Base-by-base conservation (phyloP, 2,797 vertebrate species). In the Gallinago stenura region DNA sequence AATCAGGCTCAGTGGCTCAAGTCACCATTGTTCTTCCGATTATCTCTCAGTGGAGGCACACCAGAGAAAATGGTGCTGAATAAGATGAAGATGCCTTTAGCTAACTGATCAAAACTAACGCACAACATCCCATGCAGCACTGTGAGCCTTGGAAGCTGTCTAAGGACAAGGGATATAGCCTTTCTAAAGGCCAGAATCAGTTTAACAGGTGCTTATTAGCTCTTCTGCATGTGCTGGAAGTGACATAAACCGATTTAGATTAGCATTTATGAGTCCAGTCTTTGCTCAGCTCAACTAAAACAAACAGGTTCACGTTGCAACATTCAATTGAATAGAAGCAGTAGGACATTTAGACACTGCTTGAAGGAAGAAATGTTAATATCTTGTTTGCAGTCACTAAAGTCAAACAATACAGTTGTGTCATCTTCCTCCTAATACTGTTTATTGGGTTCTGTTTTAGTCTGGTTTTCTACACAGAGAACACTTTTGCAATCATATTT, bases 321-420 rank as follows among this genome's bases (percentile, higher is more conserved):
- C 30, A 50, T 46, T 84, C 46, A 71, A 54, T 45, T 73, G 15
- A 95, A 91, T 39, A 86, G 84, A 93, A 83, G 35, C 30, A 90
- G 58, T 39, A 75, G 45, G 51, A 89, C 39, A 46, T 81, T 33
- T 33, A 76, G 78, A 83, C 31, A 76, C 25, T 54, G 65, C 43
- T 88, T 54, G 54, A 83, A 92, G 72, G 45, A 90, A 90, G 62
- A 90, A 95, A 93, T 60, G 19, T 70, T 86, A 94, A 93, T 95
- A 87, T 69, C 28, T n/a, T 31, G 19, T 75, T 84, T 93, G 75
- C 54, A 87, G 35, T 65, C 72, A 54, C 41, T 68, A 1, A 65
- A 85, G 39, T 50, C 48, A 78, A 83, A 90, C 61, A 90, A 62
- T 41, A 43, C 10, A 78, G 43, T 78, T 58, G 37, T 81, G 61